Percentiles rank a stretch among this genome's conserved stretches.
phyloP scores from a whole-genome alignment of 2,888 invertebrate genomes.

The Acleris emargana region DNA sequence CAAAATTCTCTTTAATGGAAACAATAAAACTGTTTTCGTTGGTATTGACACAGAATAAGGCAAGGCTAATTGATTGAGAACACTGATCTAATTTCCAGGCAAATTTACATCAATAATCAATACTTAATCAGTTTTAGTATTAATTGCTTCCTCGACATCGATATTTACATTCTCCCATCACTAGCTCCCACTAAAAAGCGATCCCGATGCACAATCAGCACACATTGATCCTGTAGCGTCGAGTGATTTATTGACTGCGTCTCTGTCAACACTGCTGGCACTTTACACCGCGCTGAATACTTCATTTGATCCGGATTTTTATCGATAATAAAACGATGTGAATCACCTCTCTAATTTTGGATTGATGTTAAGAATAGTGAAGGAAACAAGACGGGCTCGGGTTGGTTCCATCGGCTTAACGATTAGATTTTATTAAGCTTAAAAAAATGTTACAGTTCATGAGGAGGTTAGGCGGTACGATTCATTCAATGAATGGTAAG shows the following conservation, averaged over 20 bases:
- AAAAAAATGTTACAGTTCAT: too few species aligned
- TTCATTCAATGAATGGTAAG: too few species aligned
- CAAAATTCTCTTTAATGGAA: too few species aligned
- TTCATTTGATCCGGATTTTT: slow-evolving; percentile 83
- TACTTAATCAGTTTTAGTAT: neutral
- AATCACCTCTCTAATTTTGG: slow-evolving; percentile 31
- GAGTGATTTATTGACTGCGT: slow-evolving; percentile 83
- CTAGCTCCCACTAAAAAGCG: slow-evolving; percentile 72
- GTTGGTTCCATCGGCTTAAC: too few species aligned
- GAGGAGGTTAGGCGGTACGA: too few species aligned
- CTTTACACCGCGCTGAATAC: slow-evolving; percentile 76
- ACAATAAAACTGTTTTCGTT: too few species aligned
- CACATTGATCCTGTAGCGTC: slow-evolving; percentile 79
- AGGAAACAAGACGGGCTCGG: neutral
- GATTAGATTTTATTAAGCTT: too few species aligned
- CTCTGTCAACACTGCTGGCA: slow-evolving; percentile 81
- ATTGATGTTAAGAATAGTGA: slow-evolving; percentile 15
- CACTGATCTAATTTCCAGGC: too few species aligned
- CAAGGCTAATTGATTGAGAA: too few species aligned
- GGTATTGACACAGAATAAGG: too few species aligned
- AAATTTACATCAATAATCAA: too few species aligned
- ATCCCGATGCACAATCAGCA: slow-evolving; percentile 82
- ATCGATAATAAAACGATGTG: slow-evolving; percentile 74
- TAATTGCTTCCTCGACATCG: slow-evolving; percentile 47
- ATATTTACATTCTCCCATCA: slow-evolving; percentile 46